Conservation (phyloP, 2,113 vertebrate genomes). For the Panthera tigris region DNA sequence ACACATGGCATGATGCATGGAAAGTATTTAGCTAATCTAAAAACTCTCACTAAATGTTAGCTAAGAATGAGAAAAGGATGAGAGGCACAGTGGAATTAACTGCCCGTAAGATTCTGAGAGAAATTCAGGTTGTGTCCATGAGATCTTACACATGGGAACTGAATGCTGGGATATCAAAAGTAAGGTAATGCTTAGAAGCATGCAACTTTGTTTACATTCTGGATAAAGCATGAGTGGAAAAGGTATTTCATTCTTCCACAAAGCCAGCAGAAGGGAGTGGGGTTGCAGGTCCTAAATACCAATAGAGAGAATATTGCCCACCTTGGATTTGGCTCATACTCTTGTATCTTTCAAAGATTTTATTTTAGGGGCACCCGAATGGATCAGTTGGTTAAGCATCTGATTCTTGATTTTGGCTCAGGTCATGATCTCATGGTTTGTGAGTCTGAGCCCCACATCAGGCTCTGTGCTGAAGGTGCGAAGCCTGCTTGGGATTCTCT, state of each 20-base stretch:
- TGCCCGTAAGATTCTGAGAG: neutral
- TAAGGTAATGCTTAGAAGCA: neutral
- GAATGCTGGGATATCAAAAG: neutral
- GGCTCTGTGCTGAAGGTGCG: too few relatives aligned
- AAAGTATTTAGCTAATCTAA: conserved; percentile 16
- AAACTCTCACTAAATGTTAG: neutral
- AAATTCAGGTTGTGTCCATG: neutral
- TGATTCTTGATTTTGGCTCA: too few relatives aligned
- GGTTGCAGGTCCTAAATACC: neutral
- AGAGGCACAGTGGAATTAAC: neutral
- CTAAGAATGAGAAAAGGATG: neutral
- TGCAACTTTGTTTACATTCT: neutral
- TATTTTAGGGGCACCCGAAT: too few relatives aligned
- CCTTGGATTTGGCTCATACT: neutral
- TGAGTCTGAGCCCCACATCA: too few relatives aligned
- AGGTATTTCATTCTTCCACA: neutral
- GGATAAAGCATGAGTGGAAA: neutral
- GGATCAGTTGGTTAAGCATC: too few relatives aligned
- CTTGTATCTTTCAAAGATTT: neutral
- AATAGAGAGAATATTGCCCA: neutral
- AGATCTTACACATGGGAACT: neutral
- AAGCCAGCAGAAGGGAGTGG: neutral
- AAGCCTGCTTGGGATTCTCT: too few relatives aligned
- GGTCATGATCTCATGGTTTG: too few relatives aligned
- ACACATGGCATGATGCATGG: neutral